These are phyloP conservation scores for Chrysopilus asiliformis DNA, from an alignment of 2,888 invertebrate species.

Conservation along the genomic window DNA sequence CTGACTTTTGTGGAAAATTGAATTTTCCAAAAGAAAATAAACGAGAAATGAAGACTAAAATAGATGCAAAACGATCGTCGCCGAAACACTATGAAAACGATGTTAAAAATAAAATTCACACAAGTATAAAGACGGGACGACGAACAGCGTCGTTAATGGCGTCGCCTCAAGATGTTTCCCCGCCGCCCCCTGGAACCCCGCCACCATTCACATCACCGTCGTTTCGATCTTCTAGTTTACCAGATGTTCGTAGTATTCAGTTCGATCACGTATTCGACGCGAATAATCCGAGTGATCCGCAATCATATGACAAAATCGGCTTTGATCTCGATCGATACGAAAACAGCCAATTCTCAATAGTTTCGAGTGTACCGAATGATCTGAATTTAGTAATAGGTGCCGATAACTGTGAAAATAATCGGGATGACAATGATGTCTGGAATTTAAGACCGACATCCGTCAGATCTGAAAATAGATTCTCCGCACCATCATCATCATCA, in stretches of 20 bases:
- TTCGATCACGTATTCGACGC: conserved; percentile 8
- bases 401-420: conserved; percentile 17
- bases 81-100: conserved; percentile 14
- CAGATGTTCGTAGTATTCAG: conserved; percentile 28
- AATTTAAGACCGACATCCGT: conserved; percentile 18
- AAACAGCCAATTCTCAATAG: conserved; percentile 18
- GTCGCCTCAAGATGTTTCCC: too few species aligned
- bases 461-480: conserved; percentile 23
- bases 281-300: conserved; percentile 7
- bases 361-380: conserved; percentile 50
- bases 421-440: conserved; percentile 4
- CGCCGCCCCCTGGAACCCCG: conserved; percentile 23
- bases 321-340: conserved; percentile 4
- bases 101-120: conserved; percentile 17
- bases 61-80: conserved; percentile 13
- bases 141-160: neutral
- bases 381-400: conserved; percentile 44
- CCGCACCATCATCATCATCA: conserved; percentile 1
- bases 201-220: conserved; percentile 12
- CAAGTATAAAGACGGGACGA: conserved; percentile 17
- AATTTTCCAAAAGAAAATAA: conserved; percentile 10
- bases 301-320: conserved; percentile 3
- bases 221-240: conserved; percentile 26
- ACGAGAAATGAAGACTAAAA: conserved; percentile 11
- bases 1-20: neutral